A percentile compares a stretch with the other conserved stretches of the same genome.
Evolutionary conservation across 30 jellyfish, hydroid and myxozoan species (phyloP).

Genomic region (Turritopsis rubra): DNA sequence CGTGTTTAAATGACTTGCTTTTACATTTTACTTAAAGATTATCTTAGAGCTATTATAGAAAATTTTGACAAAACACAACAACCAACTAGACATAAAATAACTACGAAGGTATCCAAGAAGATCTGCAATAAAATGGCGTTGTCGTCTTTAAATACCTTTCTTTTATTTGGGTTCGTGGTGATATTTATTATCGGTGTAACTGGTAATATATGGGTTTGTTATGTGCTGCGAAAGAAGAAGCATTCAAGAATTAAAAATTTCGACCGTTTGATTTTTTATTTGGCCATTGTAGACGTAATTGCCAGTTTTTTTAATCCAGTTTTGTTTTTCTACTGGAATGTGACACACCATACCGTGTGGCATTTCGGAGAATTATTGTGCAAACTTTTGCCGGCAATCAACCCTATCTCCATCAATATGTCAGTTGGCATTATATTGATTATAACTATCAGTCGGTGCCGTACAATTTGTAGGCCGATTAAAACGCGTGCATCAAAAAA

Average conservation of each 20-base stretch:
- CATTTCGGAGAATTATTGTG: background rate
- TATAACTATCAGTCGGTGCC: background rate
- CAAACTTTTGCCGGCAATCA: background rate
- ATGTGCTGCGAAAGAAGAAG: background rate
- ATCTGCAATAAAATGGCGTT: background rate
- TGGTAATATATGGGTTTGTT: background rate
- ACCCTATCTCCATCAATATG: background rate
- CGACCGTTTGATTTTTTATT: background rate
- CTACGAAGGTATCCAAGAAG: too few species aligned
- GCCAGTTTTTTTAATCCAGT: background rate
- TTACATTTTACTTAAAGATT: too few species aligned
- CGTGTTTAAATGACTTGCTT: too few species aligned
- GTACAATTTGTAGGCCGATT: background rate
- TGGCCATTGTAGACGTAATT: background rate
- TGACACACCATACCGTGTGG: background rate
- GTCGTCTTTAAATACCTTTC: background rate
- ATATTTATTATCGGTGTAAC: background rate
- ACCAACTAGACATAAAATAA: too few species aligned
- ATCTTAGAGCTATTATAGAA: too few species aligned
- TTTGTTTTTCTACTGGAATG: background rate
- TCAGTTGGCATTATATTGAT: background rate
- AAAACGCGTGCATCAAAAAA: background rate
- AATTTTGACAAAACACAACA: too few species aligned
- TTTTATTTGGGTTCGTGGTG: background rate
- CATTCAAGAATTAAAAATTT: background rate